These are phyloP conservation scores for Cheilosia vulpina DNA, from an alignment of 2,888 invertebrate species.

Conservation along the genomic window DNA sequence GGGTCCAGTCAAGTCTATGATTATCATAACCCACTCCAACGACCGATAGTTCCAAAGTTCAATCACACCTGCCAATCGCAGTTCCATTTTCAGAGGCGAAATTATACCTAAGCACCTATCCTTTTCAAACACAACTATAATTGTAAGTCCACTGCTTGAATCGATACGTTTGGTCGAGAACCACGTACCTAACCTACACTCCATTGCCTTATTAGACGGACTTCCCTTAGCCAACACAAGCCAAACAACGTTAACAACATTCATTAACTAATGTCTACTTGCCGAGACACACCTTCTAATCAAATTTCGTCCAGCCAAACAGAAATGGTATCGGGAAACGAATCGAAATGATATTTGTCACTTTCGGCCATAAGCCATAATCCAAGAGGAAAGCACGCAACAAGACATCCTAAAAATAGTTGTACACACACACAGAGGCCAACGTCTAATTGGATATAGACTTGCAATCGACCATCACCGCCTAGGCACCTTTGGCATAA, in stretches of 20 bases:
- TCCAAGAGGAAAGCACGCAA: constrained; percentile 47
- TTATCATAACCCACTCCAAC: no score
- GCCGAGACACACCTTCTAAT: constrained; percentile 34
- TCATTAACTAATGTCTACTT: constrained; percentile 40
- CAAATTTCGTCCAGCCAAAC: constrained; percentile 12
- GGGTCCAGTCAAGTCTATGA: no score
- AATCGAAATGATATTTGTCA: constrained; percentile 58
- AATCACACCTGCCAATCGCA: background rate
- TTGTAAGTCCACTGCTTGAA: background rate
- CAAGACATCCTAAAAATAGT: constrained; percentile 47
- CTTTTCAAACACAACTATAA: background rate
- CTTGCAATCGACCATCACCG: constrained; percentile 20
- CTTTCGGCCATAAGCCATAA: constrained; percentile 51
- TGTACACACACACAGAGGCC: constrained; percentile 26
- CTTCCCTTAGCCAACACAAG: background rate
- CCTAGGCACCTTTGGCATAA: constrained; percentile 45
- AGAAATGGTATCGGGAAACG: constrained; percentile 6
- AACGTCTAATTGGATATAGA: constrained; percentile 62
- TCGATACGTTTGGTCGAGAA: background rate
- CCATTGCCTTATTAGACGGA: constrained; percentile 24
- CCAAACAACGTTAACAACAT: constrained; percentile 20
- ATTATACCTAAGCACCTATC: background rate
- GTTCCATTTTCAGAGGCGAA: constrained; percentile 12
- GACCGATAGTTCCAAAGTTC: background rate
- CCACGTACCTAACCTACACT: constrained; percentile 4